Evolutionary conservation across 1,140 invertebrate species (phyloP), one percentile per base, ranked within the genome.

Genomic region (Hetaerina americana): DNA sequence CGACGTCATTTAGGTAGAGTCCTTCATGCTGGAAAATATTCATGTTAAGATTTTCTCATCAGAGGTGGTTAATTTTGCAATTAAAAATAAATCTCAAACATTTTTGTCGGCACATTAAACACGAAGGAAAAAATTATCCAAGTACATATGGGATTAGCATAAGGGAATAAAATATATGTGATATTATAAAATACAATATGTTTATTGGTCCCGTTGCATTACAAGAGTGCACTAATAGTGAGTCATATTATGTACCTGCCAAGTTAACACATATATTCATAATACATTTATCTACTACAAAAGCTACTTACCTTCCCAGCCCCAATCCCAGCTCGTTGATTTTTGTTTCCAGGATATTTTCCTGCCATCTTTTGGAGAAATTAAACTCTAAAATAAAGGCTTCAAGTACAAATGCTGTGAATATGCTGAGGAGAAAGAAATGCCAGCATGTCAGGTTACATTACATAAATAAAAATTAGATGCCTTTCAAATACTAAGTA

Each of bases 391-490:
- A 72, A 66, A 86, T 82, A 75, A 86, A 86, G 18, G 82, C 84
- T 77, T 86, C 85, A 40, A 86, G 76, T 49, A 86, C 82, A 77
- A 86, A 86, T 5, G 85, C 84, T 29, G 83, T 83, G 76, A 85
- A 85, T 69, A 86, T 85, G 74, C 84, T 85, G 76, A 70, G 81
- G 81, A 12, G 25, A 71, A 76, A 75, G 72, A 71, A 57, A 49
- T 68, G 26, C 25, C n/a, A n/a, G n/a, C n/a, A n/a, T n/a, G n/a
- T n/a, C 10, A 57, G 10, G 40, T 57, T 57, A 12, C 40, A 57
- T 12, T 57, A 24, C 26, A 25, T 70, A 10, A 71, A 71, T 10
- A 2, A 57, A 57, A 57, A 57, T 57, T 10, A 18, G 22, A 10
- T 5, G 10, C 10, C 22, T 57, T 10, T n/a, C 3, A n/a, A n/a